Evolutionary conservation across 2,113 vertebrate species (phyloP), one percentile per base, ranked within the genome.

Genomic region (Zeus faber): DNA sequence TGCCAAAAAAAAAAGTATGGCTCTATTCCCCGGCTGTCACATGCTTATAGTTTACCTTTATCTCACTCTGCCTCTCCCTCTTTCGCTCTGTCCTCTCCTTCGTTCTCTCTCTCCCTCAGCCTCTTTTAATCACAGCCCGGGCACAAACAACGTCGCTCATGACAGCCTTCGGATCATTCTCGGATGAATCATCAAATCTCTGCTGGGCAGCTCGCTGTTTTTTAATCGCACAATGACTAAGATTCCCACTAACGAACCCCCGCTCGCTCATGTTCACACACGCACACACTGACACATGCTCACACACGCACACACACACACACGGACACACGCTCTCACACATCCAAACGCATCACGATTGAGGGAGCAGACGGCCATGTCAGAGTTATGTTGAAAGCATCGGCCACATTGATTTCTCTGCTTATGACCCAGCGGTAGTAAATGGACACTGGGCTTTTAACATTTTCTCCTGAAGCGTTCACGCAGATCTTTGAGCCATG

Each of bases 221-320:
- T 75, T 73, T 58, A 84, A 74, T 70, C 83, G 83, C 83, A 85
- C 76, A 80, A 67, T 43, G 66, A 83, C 70, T 67, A 58, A 77
- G 67, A 77, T 33, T 37, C 47, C 59, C 55, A 55, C 35, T 59
- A 78, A 71, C 67, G 44, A 53, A 26, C 44, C 37, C 43, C 49
- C 27, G 54, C 67, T 54, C 40, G 49, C 60, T 50, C 59, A 33
- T 37, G 16, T 50, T 58, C 24, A 27, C 5, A 43, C 49, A 31
- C 44, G 37, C n/a, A 60, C 48, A 70, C 1, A 43, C 13, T 62
- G 27, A 37, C 18, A 45, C 7, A 37, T 16, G 9, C 45, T 1
- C 23, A 48, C 45, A 48, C 23, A 48, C 45, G 26, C 45, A 47
- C 45, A 47, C 45, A 47, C 23, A 26, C 45, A 27, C 45, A 48